A percentile compares a stretch with the other conserved stretches of the same genome.
phyloP scores from a whole-genome alignment of 2,797 vertebrate genomes.

The Sparidentex hasta region DNA sequence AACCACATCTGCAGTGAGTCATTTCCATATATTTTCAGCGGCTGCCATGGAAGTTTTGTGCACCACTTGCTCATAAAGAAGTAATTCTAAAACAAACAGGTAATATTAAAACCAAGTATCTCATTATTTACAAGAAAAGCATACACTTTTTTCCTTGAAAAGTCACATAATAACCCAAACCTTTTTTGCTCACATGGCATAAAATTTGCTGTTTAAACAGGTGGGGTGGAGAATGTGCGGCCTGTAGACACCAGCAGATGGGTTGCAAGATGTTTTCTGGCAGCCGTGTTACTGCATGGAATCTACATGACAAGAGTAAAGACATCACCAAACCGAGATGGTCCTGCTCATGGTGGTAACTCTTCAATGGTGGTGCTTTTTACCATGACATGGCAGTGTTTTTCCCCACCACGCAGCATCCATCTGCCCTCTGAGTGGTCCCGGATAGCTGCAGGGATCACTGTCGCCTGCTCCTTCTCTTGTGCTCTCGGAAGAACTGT shows the following conservation, averaged over 20 bases:
- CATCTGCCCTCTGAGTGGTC: constrained; percentile 37
- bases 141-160: background rate
- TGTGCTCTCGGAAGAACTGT: constrained; percentile 54
- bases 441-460: constrained; percentile 32
- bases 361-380: constrained; percentile 39
- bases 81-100: constrained; percentile 42
- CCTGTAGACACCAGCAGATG: constrained; percentile 29
- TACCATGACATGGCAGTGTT: constrained; percentile 29
- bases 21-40: constrained; percentile 34
- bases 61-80: constrained; percentile 9
- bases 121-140: background rate
- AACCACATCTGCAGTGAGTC: background rate
- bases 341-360: constrained; percentile 1
- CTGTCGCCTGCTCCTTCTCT: constrained; percentile 40
- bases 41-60: constrained; percentile 24
- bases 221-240: background rate
- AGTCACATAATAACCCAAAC: background rate
- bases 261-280: constrained; percentile 39
- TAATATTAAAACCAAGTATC: constrained; percentile 13
- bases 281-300: constrained; percentile 56
- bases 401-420: constrained; percentile 18
- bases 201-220: constrained; percentile 5
- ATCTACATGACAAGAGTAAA: constrained; percentile 53
- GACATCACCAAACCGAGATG: constrained; percentile 15
- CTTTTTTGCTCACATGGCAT: constrained; percentile 8